A percentile compares a stretch with the other conserved stretches of the same genome.
Conservation (phyloP, 2,113 vertebrate genomes). For the Perognathus longimembris region DNA sequence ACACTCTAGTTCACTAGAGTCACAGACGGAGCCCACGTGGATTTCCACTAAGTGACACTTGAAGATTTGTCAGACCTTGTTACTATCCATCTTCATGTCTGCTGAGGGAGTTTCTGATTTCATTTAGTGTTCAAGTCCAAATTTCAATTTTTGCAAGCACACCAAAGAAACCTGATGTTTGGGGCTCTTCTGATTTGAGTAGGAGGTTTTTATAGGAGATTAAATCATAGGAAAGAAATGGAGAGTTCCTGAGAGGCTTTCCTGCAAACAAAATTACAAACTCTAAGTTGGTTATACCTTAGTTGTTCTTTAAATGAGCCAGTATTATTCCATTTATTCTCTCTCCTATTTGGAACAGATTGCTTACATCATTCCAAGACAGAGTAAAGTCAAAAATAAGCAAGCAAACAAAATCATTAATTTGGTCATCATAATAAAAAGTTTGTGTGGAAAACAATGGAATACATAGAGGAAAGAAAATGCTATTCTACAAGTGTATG, state of each 20-base stretch:
- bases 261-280: not conserved
- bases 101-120: conserved; percentile 29
- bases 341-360: not conserved
- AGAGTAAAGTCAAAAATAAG: not conserved
- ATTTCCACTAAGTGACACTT: conserved; percentile 32
- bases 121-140: conserved; percentile 9
- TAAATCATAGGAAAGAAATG: not conserved
- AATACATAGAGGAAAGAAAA: not conserved
- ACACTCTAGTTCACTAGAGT: conserved; percentile 47
- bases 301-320: not conserved
- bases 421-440: not conserved
- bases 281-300: not conserved
- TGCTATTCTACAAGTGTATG: not conserved
- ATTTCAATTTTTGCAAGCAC: not conserved
- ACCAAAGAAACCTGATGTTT: not conserved
- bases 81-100: not conserved
- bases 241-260: not conserved
- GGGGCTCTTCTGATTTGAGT: not conserved
- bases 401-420: not conserved
- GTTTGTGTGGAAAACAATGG: not conserved
- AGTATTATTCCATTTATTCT: not conserved
- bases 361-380: not conserved
- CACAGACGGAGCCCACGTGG: conserved; percentile 7
- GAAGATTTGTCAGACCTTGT: conserved; percentile 3
- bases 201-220: not conserved